phyloP scores from a whole-genome alignment of 2,113 vertebrate genomes.

The Cavia porcellus region DNA sequence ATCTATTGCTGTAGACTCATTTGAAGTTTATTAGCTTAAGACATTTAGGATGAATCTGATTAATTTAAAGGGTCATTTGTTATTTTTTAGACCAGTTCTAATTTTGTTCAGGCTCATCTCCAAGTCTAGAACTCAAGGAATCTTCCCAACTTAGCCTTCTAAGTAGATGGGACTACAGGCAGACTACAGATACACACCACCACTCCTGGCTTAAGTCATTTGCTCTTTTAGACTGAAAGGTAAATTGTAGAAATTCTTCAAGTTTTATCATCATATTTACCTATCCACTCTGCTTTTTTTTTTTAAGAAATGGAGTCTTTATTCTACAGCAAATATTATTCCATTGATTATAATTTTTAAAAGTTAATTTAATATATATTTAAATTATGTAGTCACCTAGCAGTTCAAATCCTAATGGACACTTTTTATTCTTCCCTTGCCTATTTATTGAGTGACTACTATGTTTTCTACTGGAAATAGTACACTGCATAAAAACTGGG shows the following conservation, averaged over 20 bases:
- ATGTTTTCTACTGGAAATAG: accelerated
- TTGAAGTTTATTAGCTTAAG: slow-evolving; percentile 44
- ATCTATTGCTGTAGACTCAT: not conserved
- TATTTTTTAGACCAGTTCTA: not conserved
- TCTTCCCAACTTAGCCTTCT: not conserved
- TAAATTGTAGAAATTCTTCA: slow-evolving; percentile 24
- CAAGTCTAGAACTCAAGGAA: not conserved
- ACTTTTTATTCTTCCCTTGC: not conserved
- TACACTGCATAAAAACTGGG: not conserved
- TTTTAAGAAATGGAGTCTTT: not conserved
- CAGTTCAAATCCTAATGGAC: not conserved
- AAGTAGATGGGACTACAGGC: not conserved
- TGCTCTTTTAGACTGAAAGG: not conserved
- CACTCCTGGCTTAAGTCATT: not conserved
- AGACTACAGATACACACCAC: not conserved
- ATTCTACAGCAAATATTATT: not conserved
- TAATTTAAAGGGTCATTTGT: not conserved
- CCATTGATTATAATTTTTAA: not conserved
- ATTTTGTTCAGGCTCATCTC: not conserved
- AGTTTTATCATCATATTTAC: not conserved
- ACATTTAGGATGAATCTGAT: not conserved
- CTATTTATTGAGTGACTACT: not conserved
- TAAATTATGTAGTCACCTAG: not conserved
- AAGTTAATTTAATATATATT: not conserved
- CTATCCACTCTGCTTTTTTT: not conserved